Base-by-base conservation (phyloP, 2,888 invertebrate genomes). In the Argynnis bischoffii region DNA sequence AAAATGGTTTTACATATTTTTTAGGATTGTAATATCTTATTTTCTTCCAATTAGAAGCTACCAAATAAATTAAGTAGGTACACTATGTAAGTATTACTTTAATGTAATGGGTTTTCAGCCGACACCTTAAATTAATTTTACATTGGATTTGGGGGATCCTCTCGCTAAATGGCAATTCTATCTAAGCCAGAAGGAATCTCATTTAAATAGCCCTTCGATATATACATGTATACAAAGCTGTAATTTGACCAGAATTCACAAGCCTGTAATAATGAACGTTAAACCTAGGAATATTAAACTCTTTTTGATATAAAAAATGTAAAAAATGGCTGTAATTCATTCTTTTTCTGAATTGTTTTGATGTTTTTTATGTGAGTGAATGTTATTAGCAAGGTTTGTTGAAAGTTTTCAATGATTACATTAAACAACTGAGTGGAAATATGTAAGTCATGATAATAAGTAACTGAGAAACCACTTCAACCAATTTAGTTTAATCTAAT, bases 141-240 rank as follows among this genome's bases (percentile, higher is more conserved):
- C 75, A 75, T 76, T 67, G 79, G 79, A 78, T 80, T 78, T 74
- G 71, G 73, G 73, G 74, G 77, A 81, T 76, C 79, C 77, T 69
- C 72, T 72, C 73, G 76, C 78, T 85, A 85, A 85, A 86, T 81
- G 80, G 77, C 81, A 83, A 83, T 84, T 79, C 76, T 75, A 76
- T 76, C 74, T 76, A 75, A 83, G 77, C 76, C 79, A 74, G 74
- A 76, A 77, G 78, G 79, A 81, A 83, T 81, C 79, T 79, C 77
- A 81, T 82, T 80, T 79, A 78, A 77, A 78, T 79, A 77, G 77
- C 75, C 70, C 66, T 69, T 63, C 67, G 46, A 55, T 60, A 47
- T 53, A 51, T 41, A 48, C 6, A 35, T 59, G 16, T 60, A 60
- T 59, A 61, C 50, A 35, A 16, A 53, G 63, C 66, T 76, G 77